These are phyloP conservation scores for Ophion ellenae DNA, from an alignment of 2,888 invertebrate genomes.

Conservation along the genomic window DNA sequence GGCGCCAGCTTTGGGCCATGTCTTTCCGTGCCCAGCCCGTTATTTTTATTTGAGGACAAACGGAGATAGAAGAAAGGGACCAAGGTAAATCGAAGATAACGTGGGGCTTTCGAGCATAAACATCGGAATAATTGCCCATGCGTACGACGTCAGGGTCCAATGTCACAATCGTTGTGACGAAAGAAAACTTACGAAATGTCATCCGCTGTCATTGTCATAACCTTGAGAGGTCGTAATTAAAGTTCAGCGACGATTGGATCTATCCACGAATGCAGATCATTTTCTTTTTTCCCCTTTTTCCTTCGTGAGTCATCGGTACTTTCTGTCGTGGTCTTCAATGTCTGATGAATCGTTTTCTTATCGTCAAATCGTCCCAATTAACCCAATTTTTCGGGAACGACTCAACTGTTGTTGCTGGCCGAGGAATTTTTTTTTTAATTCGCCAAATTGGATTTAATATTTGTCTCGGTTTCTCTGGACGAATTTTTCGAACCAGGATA, in stretches of 20 bases:
- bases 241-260: background rate
- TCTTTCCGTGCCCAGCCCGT: slow-evolving; percentile 70
- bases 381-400: background rate
- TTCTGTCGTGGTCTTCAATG: too few species aligned
- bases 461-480: background rate
- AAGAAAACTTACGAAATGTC: slow-evolving; percentile 50
- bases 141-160: slow-evolving; percentile 42
- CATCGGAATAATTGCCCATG: background rate
- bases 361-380: too few species aligned
- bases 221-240: background rate
- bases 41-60: slow-evolving; percentile 69
- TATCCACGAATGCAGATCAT: too few species aligned
- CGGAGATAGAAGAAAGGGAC: slow-evolving; percentile 64
- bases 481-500: slow-evolving; percentile 14
- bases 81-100: slow-evolving; percentile 68
- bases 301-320: background rate
- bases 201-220: slow-evolving; percentile 53
- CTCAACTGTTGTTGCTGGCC: background rate
- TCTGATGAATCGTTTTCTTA: too few species aligned
- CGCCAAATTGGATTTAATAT: background rate
- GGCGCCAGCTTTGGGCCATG: slow-evolving; percentile 76
- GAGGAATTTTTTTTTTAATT: too few species aligned
- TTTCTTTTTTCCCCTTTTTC: background rate
- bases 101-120: background rate
- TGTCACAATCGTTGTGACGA: slow-evolving; percentile 33